Percentiles rank a stretch among this genome's conserved stretches.
These are phyloP conservation scores for Neuroscelio doddi DNA, from an alignment of 2,888 invertebrate genomes.

Conservation along the genomic window DNA sequence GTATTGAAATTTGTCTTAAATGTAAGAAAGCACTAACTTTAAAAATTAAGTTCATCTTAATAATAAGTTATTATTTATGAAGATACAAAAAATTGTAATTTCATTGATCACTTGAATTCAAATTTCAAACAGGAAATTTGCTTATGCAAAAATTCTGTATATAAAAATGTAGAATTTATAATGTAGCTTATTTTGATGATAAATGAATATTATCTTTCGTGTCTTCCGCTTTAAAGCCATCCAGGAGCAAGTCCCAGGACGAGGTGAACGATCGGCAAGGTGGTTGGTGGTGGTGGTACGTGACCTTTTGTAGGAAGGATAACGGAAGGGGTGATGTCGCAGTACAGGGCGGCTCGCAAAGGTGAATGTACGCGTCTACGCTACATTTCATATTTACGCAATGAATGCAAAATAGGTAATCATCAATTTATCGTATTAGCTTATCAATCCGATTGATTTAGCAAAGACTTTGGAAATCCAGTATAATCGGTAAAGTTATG, in stretches of 20 bases:
- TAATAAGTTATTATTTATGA: too few species aligned
- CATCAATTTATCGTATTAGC: conserved; percentile 20
- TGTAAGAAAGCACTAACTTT: too few species aligned
- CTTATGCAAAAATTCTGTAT: too few species aligned
- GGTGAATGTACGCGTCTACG: conserved; percentile 58
- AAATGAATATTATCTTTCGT: conserved; percentile 30
- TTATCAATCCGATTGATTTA: conserved; percentile 1
- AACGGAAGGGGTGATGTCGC: conserved; percentile 58
- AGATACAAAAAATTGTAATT: too few species aligned
- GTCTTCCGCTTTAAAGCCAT: conserved; percentile 65
- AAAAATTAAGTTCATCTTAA: too few species aligned
- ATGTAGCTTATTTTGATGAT: too few species aligned
- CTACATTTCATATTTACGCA: conserved; percentile 36
- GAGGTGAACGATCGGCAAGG: conserved; percentile 53
- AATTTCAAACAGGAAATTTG: too few species aligned
- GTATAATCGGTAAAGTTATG: conserved; percentile 18
- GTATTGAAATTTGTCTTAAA: too few species aligned
- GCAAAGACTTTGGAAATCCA: conserved; percentile 22
- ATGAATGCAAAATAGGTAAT: conserved; percentile 19
- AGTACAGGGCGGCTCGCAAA: conserved; percentile 54
- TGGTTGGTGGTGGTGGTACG: conserved; percentile 67
- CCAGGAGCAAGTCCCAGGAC: conserved; percentile 52
- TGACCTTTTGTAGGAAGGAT: conserved; percentile 71
- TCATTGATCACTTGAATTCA: too few species aligned
- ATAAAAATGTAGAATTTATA: too few species aligned